Base-by-base conservation (phyloP, 2,888 invertebrate species). In the Cyaniris semiargus region DNA sequence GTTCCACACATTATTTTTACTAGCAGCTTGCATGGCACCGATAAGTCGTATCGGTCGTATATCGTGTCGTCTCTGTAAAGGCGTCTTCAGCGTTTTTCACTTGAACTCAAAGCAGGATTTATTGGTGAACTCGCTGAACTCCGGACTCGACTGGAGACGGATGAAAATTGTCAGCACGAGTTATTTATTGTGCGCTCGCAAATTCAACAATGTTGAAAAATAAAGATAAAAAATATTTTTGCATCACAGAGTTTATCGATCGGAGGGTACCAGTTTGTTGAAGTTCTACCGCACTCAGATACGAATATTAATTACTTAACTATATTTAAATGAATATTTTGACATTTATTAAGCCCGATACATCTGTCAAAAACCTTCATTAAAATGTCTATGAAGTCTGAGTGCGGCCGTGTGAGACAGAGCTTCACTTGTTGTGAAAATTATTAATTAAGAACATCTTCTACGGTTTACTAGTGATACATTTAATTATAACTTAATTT, bases 41-140 rank as follows among this genome's bases (percentile, higher is more conserved):
- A 44, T 18, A 53, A 53, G 18, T 53, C 13, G 23, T 60, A 44
- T 80, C 79, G 78, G 10, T 78, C 76, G 76, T 56, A 31, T 23
- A 75, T 66, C 78, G 78, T 76, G 15, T 56, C 80, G 58, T 58
- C 10, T 21, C 10, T 21, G 10, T 23, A 76, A 80, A 80, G 81
- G 77, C 82, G 79, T 80, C 79, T 78, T 80, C 79, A 81, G 79
- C 85, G 81, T 89, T 90, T 85, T 91, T 91, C 90, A 91, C 90
- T 91, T 89, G 89, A 84, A 85, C 88, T 85, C 80, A 75, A 80
- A 81, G 79, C 78, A 80, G 83, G 87, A 91, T 90, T 91, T 91
- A 92, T 91, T 81, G 88, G 82, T 70, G 77, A 90, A 90, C 85
- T 78, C 76, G 66, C 76, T 78, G 81, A 83, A 84, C 83, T 83